phyloP scores from a whole-genome alignment of 37 sponge, comb jelly and placozoan species.

The Mnemiopsis leidyi region DNA sequence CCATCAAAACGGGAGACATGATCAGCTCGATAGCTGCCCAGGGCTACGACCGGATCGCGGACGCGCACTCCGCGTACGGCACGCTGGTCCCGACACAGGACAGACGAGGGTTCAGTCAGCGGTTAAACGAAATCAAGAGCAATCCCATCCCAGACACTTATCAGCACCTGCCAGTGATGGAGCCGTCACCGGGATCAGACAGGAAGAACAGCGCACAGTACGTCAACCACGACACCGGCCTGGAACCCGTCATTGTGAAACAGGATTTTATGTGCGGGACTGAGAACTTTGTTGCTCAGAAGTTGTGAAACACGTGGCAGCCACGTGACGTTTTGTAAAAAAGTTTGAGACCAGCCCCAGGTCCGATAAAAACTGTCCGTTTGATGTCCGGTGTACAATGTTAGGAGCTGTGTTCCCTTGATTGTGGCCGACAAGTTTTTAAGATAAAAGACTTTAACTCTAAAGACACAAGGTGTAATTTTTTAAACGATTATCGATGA shows the following conservation, averaged over 20 bases:
- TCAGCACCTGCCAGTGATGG: conserved; percentile 21
- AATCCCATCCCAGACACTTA: conserved; percentile 63
- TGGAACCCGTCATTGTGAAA: conserved; percentile 12
- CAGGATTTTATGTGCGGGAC: conserved; percentile 37
- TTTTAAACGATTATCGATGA: not conserved
- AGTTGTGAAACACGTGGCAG: not conserved
- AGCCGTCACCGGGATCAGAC: conserved; percentile 6
- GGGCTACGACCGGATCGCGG: conserved; percentile 41
- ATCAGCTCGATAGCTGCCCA: not conserved
- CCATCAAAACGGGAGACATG: not conserved
- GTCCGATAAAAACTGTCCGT: too few relatives aligned
- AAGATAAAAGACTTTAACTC: not conserved
- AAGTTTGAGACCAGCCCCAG: too few relatives aligned
- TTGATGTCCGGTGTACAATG: too few relatives aligned
- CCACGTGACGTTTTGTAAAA: too few relatives aligned
- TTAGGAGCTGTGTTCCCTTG: not conserved
- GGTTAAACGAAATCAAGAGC: conserved; percentile 13
- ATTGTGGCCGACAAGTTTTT: conserved; percentile 1
- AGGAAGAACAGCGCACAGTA: conserved; percentile 50
- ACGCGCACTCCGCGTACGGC: conserved; percentile 53
- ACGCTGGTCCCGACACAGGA: not conserved
- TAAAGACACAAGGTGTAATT: not conserved
- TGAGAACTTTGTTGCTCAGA: conserved; percentile 60
- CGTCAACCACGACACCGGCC: not conserved
- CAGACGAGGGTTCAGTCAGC: not conserved